Percentiles rank a stretch among this genome's conserved stretches.
Conservation (phyloP, 2,888 invertebrate species). For the Dione juno region DNA sequence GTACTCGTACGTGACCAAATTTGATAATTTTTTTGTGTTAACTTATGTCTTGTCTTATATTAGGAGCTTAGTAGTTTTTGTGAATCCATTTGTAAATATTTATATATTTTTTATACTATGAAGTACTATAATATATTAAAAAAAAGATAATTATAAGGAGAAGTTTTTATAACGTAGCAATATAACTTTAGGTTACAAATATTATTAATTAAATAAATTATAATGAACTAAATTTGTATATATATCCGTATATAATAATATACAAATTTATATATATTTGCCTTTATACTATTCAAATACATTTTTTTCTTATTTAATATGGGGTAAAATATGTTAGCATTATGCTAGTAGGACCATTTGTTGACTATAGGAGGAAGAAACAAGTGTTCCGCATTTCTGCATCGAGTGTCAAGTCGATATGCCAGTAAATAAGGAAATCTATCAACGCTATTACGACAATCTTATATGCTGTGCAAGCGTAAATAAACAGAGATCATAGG, state of each 20-base stretch:
- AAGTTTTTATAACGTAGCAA: too few relatives aligned
- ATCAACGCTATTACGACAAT: conserved; percentile 13
- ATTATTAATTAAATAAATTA: too few relatives aligned
- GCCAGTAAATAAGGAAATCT: conserved; percentile 38
- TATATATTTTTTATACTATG: too few relatives aligned
- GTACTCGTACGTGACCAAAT: not conserved
- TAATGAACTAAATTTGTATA: too few relatives aligned
- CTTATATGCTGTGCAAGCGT: not conserved
- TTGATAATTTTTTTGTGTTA: not conserved
- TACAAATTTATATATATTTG: too few relatives aligned
- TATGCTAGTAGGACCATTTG: not conserved
- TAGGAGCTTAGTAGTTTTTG: not conserved
- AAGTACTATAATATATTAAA: too few relatives aligned
- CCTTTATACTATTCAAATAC: too few relatives aligned
- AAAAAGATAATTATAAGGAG: too few relatives aligned
- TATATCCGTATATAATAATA: too few relatives aligned
- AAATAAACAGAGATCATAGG: not conserved
- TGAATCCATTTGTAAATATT: not conserved
- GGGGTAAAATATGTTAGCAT: not conserved
- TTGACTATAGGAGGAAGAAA: conserved; percentile 24
- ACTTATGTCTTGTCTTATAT: not conserved
- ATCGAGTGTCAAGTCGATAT: conserved; percentile 30
- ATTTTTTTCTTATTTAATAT: not conserved
- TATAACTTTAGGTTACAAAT: too few relatives aligned
- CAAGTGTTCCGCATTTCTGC: conserved; percentile 38